Percentiles rank a stretch among this genome's conserved stretches.
Conservation (phyloP, 2,113 vertebrate genomes). For the Echinops telfairi region DNA sequence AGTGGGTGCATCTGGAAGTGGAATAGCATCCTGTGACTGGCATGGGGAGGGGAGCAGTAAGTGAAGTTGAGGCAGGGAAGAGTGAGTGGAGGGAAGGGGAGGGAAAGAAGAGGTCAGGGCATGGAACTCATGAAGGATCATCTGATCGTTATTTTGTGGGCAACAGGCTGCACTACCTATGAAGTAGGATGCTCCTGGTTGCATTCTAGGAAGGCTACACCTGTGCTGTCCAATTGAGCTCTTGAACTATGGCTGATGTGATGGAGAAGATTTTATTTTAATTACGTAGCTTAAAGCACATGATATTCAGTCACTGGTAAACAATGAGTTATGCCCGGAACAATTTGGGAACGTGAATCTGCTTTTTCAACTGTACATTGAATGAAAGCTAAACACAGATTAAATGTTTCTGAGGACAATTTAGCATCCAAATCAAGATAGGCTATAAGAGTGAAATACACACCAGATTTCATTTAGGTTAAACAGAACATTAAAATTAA, state of each 20-base stretch:
- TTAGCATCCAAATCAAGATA: slow-evolving; percentile 56
- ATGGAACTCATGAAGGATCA: background rate
- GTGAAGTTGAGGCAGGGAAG: background rate
- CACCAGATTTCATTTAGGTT: slow-evolving; percentile 1
- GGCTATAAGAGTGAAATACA: background rate
- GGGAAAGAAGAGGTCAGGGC: background rate
- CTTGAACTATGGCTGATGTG: background rate
- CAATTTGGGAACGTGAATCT: background rate
- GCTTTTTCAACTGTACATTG: slow-evolving; percentile 43
- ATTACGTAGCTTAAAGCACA: slow-evolving; percentile 38
- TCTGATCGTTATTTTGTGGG: background rate
- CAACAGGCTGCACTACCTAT: background rate
- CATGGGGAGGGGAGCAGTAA: background rate
- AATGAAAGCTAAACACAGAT: slow-evolving; percentile 22
- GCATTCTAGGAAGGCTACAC: background rate
- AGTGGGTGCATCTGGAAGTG: background rate
- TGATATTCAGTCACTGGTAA: slow-evolving; percentile 10
- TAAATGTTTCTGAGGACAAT: slow-evolving; percentile 56
- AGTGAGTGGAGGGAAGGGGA: background rate
- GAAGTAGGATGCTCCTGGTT: background rate
- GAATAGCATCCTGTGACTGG: background rate
- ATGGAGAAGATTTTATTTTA: background rate
- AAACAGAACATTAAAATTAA: slow-evolving; percentile 49
- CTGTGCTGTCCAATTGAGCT: background rate
- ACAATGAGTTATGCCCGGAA: background rate